Evolutionary conservation across 2,113 vertebrate genomes (phyloP), one percentile per base, ranked within the genome.

Genomic region (Lophochroa leadbeateri): DNA sequence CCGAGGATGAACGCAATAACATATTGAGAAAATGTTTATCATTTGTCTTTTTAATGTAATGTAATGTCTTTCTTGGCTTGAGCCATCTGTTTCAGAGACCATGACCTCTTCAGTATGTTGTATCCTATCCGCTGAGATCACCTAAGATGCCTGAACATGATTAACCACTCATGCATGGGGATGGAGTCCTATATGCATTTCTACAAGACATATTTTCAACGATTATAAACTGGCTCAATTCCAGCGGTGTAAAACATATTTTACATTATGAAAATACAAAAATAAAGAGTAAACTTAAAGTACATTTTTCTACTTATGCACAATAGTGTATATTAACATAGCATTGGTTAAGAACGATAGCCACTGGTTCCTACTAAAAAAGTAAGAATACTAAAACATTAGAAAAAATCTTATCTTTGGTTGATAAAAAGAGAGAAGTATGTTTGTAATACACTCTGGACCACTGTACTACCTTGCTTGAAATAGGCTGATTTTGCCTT

Each of bases 11-110:
- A 55, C 49, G 55, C 39, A 91, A 68, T 71, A 91, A 86, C 69
- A 82, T 55, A 92, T 61, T 89, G 72, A 92, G 64, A 94, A 94
- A 94, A 86, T 92, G 84, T 95, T 94, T 95, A 94, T 78, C 7
- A 90, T 68, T 90, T 58, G n/a, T 41, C 41, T 41, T 41, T 41
- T 41, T 41, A 12, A 14, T 41, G 41, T 41, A 41, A 41, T 41
- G 41, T 50, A 88, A 93, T 88, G 44, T 94, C 71, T 88, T 93
- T 88, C 91, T 94, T 93, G 83, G 91, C 91, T 95, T 94, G 60
- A 91, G 65, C 91, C 94, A 96, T 93, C 94, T 95, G 94, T 92
- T 97, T 84, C 33, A 39, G 86, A 82, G 88, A 95, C 60, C 88
- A 47, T 7, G 83, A 94, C 86, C 88, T 64, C 82, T 94, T 81